A percentile compares a stretch with the other conserved stretches of the same genome.
Evolutionary conservation across 2,113 vertebrate genomes (phyloP).

Genomic region (Forbesichthys papilliferus): DNA sequence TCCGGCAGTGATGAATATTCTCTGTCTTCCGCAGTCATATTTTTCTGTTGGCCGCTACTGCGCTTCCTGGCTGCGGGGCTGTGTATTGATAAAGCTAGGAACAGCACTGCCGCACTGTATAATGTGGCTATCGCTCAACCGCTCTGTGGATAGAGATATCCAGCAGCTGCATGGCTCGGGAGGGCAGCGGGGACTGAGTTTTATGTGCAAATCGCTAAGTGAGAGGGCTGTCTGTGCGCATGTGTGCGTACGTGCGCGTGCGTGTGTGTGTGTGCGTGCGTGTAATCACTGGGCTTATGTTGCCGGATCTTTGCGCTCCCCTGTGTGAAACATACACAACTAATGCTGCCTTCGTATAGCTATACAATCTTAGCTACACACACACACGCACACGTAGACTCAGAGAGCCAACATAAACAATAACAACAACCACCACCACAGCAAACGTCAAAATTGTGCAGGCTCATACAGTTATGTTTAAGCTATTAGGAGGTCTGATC

Average conservation of each 20-base stretch:
- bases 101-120: slow-evolving; percentile 47
- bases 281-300: slow-evolving; percentile 19
- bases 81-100: slow-evolving; percentile 67
- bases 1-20: slow-evolving; percentile 60
- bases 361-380: neutral
- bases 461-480: slow-evolving; percentile 40
- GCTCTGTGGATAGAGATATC: slow-evolving; percentile 55
- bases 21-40: slow-evolving; percentile 45
- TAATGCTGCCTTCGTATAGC: neutral
- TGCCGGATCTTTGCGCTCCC: slow-evolving; percentile 14
- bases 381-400: neutral
- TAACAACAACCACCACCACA: neutral
- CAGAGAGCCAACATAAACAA: too few relatives aligned
- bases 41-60: slow-evolving; percentile 41
- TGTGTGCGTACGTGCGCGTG: too few relatives aligned
- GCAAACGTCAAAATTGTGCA: neutral
- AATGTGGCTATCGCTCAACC: slow-evolving; percentile 57
- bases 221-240: neutral
- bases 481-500: slow-evolving; percentile 59
- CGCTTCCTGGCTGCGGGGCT: slow-evolving; percentile 45
- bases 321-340: too few relatives aligned
- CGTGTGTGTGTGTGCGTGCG: neutral
- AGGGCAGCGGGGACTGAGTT: slow-evolving; percentile 25
- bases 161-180: slow-evolving; percentile 41
- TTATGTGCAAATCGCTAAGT: slow-evolving; percentile 28